phyloP scores from a whole-genome alignment of 1,140 invertebrate genomes.

The Acyrthosiphon pisum region DNA sequence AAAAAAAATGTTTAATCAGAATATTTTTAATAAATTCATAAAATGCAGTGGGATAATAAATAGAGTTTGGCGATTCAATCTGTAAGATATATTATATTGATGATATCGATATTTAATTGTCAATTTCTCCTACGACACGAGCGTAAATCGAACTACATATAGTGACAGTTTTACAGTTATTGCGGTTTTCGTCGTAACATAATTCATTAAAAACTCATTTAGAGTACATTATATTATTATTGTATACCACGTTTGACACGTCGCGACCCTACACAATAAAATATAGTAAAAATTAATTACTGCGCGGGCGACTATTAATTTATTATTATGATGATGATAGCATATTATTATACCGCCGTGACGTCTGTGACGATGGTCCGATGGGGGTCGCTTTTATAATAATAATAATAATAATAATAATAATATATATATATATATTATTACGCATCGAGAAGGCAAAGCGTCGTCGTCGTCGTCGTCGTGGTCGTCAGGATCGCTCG shows the following conservation, averaged over 20 bases:
- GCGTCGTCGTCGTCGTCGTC: neutral
- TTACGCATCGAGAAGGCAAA: neutral
- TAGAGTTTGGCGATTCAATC: neutral
- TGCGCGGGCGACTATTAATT: neutral
- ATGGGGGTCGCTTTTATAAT: neutral
- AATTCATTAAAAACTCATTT: slow-evolving; percentile 4
- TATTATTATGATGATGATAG: neutral
- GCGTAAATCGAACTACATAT: neutral
- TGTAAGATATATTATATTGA: neutral
- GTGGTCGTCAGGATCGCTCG: neutral
- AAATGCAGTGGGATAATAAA: neutral
- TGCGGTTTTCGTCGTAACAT: neutral
- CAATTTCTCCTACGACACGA: neutral
- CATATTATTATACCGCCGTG: neutral
- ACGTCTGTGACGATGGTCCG: neutral
- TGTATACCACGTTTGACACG: neutral
- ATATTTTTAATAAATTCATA: no score
- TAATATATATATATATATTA: neutral
- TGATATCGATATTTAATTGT: neutral
- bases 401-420: neutral
- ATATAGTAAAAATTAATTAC: neutral
- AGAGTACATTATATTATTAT: neutral
- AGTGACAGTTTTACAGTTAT: neutral
- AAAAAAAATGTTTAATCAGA: no score
- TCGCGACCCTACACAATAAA: neutral